Base-by-base conservation (phyloP, 2,888 invertebrate species). In the Frankliniella fusca region DNA sequence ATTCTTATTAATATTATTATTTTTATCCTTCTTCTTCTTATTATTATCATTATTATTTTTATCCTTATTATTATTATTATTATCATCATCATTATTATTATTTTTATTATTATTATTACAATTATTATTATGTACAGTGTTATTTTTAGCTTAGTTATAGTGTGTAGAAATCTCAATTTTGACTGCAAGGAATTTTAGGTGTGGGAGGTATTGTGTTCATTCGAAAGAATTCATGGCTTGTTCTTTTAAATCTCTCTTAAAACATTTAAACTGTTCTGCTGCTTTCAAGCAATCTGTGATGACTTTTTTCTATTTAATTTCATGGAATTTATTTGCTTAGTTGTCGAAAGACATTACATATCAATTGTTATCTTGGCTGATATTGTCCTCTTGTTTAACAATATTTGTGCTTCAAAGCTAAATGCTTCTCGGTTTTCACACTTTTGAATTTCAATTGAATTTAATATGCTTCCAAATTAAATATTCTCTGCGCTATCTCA, bases 41-140 rank as follows among this genome's bases (percentile, higher is more conserved):
- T 76, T 76, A 76, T 76, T 76, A 27, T 76, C 12, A 27, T 76
- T 76, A 27, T 76, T 76, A 76, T 76, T 76, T n/a, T n/a, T n/a
- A n/a, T n/a, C n/a, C n/a, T n/a, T n/a, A n/a, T n/a, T n/a, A n/a
- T n/a, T n/a, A 3, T 61, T 61, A 18, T 61, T 27, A 76, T 11
- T 76, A 27, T 27, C 10, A 11, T 23, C 27, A 23, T 27, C 23
- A 27, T 9, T 27, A 5, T 27, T 76, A 27, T 23, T 76, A 27
- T 76, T 76, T 27, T 27, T 23, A 27, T 76, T 76, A 27, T 76
- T 76, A 27, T 76, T 76, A 76, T 76, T 76, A 27, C 27, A 27
- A 27, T 76, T 76, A 27, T 76, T 76, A 76, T 76, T 76, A 12
- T 76, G 70, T 76, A 76, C 27, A 23, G 27, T 76, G 70, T 76